These are phyloP conservation scores for Anthoscopus minutus DNA, from an alignment of 2,113 vertebrate genomes.

Conservation along the genomic window DNA sequence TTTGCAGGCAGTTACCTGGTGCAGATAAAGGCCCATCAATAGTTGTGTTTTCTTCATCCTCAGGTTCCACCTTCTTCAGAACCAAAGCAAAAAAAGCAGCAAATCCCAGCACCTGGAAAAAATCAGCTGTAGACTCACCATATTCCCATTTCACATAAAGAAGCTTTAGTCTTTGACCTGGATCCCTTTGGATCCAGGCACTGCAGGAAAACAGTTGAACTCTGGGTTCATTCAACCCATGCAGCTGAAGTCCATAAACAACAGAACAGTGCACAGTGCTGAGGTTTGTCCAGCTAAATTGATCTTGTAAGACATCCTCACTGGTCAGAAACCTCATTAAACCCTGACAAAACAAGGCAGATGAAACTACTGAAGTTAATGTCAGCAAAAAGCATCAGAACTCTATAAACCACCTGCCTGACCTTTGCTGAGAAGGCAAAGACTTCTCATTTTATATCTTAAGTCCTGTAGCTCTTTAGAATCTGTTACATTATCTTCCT, in stretches of 20 bases:
- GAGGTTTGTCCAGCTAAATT: background rate
- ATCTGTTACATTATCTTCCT: background rate
- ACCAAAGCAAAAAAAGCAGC: constrained; percentile 94
- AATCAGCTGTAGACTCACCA: background rate
- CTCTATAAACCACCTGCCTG: background rate
- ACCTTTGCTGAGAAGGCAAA: background rate
- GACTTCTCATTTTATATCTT: background rate
- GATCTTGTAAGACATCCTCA: background rate
- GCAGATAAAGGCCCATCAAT: constrained; percentile 31
- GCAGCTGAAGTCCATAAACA: background rate
- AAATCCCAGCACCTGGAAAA: constrained; percentile 88
- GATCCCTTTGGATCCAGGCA: background rate
- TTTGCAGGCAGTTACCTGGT: constrained; percentile 57
- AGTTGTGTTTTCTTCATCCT: constrained; percentile 72
- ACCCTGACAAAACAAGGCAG: background rate
- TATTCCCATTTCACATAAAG: background rate
- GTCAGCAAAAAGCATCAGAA: background rate
- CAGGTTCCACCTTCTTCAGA: constrained; percentile 85
- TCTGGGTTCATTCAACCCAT: background rate
- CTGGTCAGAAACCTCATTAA: background rate
- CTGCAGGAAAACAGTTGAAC: background rate
- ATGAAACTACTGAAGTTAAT: background rate
- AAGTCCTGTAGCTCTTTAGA: background rate
- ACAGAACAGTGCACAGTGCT: background rate
- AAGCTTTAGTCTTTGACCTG: background rate